phyloP scores from a whole-genome alignment of 1,140 invertebrate genomes.

The Schlechtendalia chinensis region DNA sequence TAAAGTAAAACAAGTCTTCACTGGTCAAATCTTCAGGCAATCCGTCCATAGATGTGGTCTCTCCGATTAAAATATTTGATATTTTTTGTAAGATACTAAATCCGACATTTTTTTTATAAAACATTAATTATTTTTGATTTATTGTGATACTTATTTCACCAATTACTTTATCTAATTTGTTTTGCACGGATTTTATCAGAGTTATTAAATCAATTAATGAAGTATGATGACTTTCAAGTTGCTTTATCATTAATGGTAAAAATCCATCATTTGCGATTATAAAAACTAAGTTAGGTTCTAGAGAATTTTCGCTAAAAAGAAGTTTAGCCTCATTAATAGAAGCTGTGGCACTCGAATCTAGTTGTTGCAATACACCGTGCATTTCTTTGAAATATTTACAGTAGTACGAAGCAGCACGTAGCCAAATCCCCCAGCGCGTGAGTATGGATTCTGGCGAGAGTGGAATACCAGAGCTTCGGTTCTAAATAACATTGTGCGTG shows the following conservation, averaged over 20 bases:
- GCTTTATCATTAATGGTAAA: neutral
- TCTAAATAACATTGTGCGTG: neutral
- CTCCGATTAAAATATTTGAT: neutral
- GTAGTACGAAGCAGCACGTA: neutral
- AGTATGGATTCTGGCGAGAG: neutral
- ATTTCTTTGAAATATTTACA: neutral
- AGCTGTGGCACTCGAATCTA: neutral
- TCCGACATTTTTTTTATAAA: neutral
- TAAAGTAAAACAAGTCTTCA: neutral
- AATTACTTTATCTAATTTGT: neutral
- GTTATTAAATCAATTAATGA: neutral
- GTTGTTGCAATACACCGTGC: neutral
- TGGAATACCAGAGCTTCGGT: conserved; percentile 3
- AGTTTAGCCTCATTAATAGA: neutral
- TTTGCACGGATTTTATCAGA: neutral
- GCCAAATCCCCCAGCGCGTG: neutral
- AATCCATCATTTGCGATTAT: neutral
- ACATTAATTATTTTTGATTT: neutral
- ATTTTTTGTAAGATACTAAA: neutral
- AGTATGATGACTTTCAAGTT: neutral
- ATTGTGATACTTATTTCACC: neutral
- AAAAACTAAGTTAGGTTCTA: neutral
- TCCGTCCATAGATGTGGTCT: neutral
- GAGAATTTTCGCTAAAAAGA: neutral
- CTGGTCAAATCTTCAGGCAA: neutral